Evolutionary conservation across 1,140 invertebrate genomes (phyloP).

Genomic region (Drosophila varians): DNA sequence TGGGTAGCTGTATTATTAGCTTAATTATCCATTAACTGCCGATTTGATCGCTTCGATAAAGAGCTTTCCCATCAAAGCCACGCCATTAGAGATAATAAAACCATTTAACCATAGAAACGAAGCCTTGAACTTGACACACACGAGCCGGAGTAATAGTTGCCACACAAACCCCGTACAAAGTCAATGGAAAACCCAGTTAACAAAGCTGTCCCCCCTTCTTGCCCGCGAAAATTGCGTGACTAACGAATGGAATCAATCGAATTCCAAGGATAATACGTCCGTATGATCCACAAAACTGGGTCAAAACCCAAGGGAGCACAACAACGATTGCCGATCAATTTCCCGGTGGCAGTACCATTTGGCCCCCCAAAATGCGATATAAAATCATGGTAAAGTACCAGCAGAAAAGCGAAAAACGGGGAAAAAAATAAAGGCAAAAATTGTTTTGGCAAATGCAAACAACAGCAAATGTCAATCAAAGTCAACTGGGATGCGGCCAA

Average conservation of each 20-base stretch:
- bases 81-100: constrained; percentile 24
- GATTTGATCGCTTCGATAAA: constrained; percentile 12
- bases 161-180: constrained; percentile 1
- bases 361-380: constrained; percentile 65
- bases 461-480: constrained; percentile 77
- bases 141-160: constrained; percentile 4
- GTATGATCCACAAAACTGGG: constrained; percentile 41
- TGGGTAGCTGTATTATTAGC: not conserved
- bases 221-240: constrained; percentile 57
- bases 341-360: constrained; percentile 34
- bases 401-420: too few species aligned
- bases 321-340: constrained; percentile 54
- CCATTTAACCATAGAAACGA: constrained; percentile 6
- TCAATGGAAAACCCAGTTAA: not conserved
- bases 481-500: constrained; percentile 69
- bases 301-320: constrained; percentile 38
- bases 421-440: constrained; percentile 39
- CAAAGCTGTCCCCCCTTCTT: constrained; percentile 4
- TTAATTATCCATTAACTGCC: constrained; percentile 8
- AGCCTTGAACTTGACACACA: constrained; percentile 64
- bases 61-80: not conserved
- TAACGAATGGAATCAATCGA: constrained; percentile 28
- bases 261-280: constrained; percentile 26
- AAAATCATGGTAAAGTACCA: constrained; percentile 19
- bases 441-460: constrained; percentile 73